Conservation (phyloP, 2,888 invertebrate species). For the Eupithecia subfuscata region DNA sequence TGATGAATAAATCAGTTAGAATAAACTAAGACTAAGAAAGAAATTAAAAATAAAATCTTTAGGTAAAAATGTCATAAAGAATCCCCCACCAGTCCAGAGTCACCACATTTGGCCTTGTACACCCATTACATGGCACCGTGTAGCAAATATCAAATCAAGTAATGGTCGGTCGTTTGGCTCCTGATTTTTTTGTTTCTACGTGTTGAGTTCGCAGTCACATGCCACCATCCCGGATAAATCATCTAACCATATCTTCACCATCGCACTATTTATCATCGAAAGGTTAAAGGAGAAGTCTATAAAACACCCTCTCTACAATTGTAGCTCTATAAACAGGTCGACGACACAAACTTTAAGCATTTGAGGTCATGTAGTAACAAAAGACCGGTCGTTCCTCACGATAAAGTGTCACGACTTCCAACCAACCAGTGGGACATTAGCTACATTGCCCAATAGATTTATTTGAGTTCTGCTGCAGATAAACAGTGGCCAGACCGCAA, state of each 20-base stretch:
- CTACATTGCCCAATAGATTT: slow-evolving; percentile 74
- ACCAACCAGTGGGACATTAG: slow-evolving; percentile 68
- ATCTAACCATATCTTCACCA: slow-evolving; percentile 29
- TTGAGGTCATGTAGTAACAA: slow-evolving; percentile 61
- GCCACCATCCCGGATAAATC: slow-evolving; percentile 35
- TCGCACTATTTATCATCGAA: slow-evolving; percentile 37
- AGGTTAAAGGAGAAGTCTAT: slow-evolving; percentile 36
- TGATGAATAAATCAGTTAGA: background rate
- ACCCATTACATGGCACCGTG: too few relatives aligned
- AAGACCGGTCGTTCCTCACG: slow-evolving; percentile 63
- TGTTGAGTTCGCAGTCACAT: background rate
- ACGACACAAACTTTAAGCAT: slow-evolving; percentile 60
- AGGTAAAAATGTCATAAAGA: too few relatives aligned
- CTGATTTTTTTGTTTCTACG: background rate
- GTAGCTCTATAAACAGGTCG: slow-evolving; percentile 46
- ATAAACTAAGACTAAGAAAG: background rate
- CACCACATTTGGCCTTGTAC: too few relatives aligned
- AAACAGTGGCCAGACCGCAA: slow-evolving; percentile 77
- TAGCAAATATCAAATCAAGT: too few relatives aligned
- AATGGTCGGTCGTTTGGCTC: background rate
- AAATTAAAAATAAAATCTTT: too few relatives aligned
- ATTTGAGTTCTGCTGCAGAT: slow-evolving; percentile 74
- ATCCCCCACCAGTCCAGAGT: too few relatives aligned
- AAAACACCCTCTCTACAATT: slow-evolving; percentile 37
- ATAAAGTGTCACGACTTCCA: slow-evolving; percentile 73